phyloP scores from a whole-genome alignment of 2,113 vertebrate genomes.

The Cinclus mexicanus region DNA sequence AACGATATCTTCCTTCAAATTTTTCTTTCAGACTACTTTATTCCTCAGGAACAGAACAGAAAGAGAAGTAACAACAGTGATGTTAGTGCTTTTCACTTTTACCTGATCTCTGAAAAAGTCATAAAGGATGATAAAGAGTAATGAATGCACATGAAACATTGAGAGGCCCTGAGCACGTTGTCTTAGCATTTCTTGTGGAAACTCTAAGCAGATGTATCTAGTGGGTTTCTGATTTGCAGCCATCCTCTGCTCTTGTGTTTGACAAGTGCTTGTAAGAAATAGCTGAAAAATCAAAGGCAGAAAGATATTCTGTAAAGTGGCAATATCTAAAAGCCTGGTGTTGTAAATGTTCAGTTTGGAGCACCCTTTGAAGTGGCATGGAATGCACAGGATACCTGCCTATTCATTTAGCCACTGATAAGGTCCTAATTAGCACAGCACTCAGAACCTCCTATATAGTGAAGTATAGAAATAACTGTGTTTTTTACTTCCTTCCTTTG shows the following conservation, averaged over 20 bases:
- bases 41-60: neutral
- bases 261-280: neutral
- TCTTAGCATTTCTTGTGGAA: neutral
- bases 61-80: neutral
- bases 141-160: neutral
- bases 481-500: neutral
- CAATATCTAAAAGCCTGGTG: constrained; percentile 7
- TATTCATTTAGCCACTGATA: constrained; percentile 51
- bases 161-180: neutral
- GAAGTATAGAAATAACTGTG: neutral
- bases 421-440: constrained; percentile 52
- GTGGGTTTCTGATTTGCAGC: neutral
- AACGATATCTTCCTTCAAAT: neutral
- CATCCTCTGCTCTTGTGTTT: neutral
- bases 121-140: neutral
- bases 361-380: constrained; percentile 38
- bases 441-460: neutral
- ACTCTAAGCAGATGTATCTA: neutral
- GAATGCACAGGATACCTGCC: constrained; percentile 32
- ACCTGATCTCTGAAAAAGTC: neutral
- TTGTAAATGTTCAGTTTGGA: constrained; percentile 35
- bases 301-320: constrained; percentile 36
- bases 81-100: neutral
- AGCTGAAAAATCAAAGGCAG: constrained; percentile 31
- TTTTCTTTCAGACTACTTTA: neutral